Evolutionary conservation across 2,797 vertebrate species (phyloP).

Genomic region (Potorous gilbertii): DNA sequence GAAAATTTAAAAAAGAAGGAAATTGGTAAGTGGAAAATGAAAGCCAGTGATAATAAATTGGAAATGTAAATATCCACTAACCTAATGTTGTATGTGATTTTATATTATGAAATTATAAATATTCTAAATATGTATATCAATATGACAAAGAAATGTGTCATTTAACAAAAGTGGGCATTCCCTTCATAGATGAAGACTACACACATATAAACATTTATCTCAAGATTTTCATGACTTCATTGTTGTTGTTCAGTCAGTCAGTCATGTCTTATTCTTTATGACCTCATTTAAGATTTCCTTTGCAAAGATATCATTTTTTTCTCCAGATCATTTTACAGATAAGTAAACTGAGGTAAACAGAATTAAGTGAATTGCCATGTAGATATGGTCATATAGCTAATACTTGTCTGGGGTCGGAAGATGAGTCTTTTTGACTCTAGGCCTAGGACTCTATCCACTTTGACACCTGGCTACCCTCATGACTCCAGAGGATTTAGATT

Average conservation of each 20-base stretch:
- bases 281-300: not conserved
- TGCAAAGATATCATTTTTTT: not conserved
- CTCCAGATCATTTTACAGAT: not conserved
- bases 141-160: not conserved
- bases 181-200: not conserved
- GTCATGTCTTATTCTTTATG: not conserved
- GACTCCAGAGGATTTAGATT: not conserved
- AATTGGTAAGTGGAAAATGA: not conserved
- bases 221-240: not conserved
- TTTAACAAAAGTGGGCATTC: not conserved
- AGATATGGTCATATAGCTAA: too few species aligned
- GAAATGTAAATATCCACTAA: not conserved
- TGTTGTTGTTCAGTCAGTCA: not conserved
- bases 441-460: not conserved
- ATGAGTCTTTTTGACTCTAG: not conserved
- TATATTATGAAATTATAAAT: not conserved
- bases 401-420: not conserved
- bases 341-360: not conserved
- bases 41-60: not conserved
- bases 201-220: not conserved
- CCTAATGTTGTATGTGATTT: not conserved
- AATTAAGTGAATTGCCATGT: not conserved
- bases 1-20: not conserved
- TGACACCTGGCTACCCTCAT: not conserved
- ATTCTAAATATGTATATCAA: not conserved